These are phyloP conservation scores for Bombus terrestris DNA, from an alignment of 1,140 invertebrate genomes.

Conservation along the genomic window DNA sequence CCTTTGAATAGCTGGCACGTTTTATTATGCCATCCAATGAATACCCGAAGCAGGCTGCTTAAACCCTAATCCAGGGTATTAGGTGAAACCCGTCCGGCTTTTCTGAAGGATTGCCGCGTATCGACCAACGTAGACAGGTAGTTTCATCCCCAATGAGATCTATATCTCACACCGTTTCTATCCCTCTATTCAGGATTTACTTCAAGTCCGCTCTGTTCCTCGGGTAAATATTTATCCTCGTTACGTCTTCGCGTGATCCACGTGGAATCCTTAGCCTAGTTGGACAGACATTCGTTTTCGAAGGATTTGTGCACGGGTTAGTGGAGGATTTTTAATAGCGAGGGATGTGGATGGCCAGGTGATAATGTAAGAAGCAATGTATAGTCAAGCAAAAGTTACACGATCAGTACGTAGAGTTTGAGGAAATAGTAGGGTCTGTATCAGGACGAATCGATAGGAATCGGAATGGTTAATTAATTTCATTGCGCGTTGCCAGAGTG, in stretches of 20 bases:
- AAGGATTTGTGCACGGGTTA: constrained; percentile 44
- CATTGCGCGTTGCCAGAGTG: neutral
- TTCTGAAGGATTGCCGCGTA: constrained; percentile 64
- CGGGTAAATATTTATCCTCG: constrained; percentile 73
- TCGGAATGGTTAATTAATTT: neutral
- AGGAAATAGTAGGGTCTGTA: neutral
- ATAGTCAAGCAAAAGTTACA: neutral
- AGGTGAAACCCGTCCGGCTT: constrained; percentile 77
- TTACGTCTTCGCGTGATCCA: constrained; percentile 56
- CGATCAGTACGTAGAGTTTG: no score
- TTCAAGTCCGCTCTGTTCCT: constrained; percentile 44
- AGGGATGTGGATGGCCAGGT: neutral
- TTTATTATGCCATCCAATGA: constrained; percentile 65
- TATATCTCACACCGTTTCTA: constrained; percentile 61
- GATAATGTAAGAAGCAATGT: neutral
- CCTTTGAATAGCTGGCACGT: constrained; percentile 54
- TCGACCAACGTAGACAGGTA: constrained; percentile 54
- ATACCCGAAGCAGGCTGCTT: constrained; percentile 65
- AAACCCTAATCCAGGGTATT: constrained; percentile 77
- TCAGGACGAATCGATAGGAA: no score
- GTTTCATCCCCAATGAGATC: constrained; percentile 64
- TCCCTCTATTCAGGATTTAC: constrained; percentile 41
- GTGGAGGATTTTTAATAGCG: neutral
- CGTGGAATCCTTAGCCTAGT: constrained; percentile 18
- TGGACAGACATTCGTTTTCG: constrained; percentile 9